Evolutionary conservation across 2,797 vertebrate genomes (phyloP).

Genomic region (Chaunax sp.): DNA sequence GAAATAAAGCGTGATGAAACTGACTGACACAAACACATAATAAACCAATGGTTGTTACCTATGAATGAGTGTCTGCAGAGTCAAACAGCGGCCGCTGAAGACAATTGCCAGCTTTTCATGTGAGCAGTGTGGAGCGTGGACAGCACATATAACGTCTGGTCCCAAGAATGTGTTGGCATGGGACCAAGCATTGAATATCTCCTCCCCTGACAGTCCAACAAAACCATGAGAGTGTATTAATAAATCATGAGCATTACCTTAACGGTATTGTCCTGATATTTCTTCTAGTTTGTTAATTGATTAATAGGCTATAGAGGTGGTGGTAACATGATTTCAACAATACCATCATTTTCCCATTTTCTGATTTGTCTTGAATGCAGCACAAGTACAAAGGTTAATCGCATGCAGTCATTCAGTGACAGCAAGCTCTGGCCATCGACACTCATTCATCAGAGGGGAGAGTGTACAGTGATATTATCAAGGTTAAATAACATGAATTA

Average conservation of each 20-base stretch:
- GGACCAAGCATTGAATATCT: slow-evolving; percentile 72
- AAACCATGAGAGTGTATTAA: slow-evolving; percentile 54
- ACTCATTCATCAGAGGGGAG: neutral
- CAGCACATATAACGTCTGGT: slow-evolving; percentile 78
- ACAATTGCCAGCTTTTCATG: slow-evolving; percentile 80
- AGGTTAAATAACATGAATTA: slow-evolving; percentile 53
- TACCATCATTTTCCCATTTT: too few relatives aligned
- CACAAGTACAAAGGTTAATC: neutral
- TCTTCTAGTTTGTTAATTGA: neutral
- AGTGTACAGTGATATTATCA: slow-evolving; percentile 11
- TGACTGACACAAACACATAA: neutral
- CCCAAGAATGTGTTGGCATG: slow-evolving; percentile 79
- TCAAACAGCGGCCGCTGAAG: slow-evolving; percentile 57
- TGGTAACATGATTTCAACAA: too few relatives aligned
- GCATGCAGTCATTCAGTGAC: neutral
- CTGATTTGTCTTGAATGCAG: neutral
- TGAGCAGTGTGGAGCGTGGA: slow-evolving; percentile 43
- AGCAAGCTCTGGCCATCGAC: neutral
- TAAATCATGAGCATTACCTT: slow-evolving; percentile 57
- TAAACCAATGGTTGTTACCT: slow-evolving; percentile 64
- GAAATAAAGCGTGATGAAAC: too few relatives aligned
- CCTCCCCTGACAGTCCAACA: slow-evolving; percentile 59
- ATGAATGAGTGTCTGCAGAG: slow-evolving; percentile 39
- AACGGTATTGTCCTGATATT: slow-evolving; percentile 37
- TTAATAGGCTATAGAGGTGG: too few relatives aligned